Evolutionary conservation across 1,140 invertebrate genomes (phyloP).

Genomic region (Limonius californicus): DNA sequence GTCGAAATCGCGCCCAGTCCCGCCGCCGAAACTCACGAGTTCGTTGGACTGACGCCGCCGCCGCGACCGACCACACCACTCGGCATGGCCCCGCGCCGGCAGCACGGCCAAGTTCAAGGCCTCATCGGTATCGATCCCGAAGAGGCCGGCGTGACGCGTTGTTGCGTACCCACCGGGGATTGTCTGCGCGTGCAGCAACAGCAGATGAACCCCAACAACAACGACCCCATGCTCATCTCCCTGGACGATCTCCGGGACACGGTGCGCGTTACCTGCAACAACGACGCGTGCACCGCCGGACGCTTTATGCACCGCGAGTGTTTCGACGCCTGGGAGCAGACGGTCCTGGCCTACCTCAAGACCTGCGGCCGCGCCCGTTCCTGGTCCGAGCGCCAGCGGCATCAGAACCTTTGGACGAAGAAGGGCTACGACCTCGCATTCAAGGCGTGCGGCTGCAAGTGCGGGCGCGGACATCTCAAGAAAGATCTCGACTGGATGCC

Average conservation of each 20-base stretch:
- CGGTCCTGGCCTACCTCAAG: constrained; percentile 82
- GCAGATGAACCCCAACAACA: constrained; percentile 34
- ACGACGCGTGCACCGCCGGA: constrained; percentile 82
- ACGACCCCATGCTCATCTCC: constrained; percentile 59
- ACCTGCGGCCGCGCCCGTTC: constrained; percentile 84
- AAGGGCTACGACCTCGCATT: constrained; percentile 93
- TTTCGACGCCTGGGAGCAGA: constrained; percentile 90
- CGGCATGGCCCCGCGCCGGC: constrained; percentile 42
- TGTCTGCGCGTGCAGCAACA: constrained; percentile 61
- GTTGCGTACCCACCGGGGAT: constrained; percentile 77
- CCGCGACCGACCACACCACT: not conserved
- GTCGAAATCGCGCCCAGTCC: too few relatives aligned
- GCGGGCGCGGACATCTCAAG: constrained; percentile 86
- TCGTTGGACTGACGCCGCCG: too few relatives aligned
- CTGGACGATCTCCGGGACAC: constrained; percentile 72
- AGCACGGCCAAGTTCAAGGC: constrained; percentile 43
- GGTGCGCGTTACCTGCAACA: constrained; percentile 91
- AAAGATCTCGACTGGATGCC: constrained; percentile 92
- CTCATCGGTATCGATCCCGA: constrained; percentile 34
- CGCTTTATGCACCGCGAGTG: constrained; percentile 94
- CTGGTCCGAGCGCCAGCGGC: constrained; percentile 90
- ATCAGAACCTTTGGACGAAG: constrained; percentile 96
- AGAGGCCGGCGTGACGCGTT: constrained; percentile 55
- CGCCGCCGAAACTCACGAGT: too few relatives aligned
- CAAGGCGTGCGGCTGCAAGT: constrained; percentile 83